phyloP scores from a whole-genome alignment of 2,888 invertebrate species.

The Tipula confusa region DNA sequence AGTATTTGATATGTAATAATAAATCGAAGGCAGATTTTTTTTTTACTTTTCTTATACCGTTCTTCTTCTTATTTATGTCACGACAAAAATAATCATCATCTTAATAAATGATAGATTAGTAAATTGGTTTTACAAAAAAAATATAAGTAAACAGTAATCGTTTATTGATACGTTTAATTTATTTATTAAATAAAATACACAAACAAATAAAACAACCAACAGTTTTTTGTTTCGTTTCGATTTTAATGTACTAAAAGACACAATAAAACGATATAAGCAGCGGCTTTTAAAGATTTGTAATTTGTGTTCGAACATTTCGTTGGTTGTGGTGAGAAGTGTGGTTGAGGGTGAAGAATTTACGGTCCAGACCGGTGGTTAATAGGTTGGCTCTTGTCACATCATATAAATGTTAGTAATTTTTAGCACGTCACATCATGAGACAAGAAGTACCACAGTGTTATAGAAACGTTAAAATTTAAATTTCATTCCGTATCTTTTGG shows the following conservation, averaged over 20 bases:
- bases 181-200: not conserved
- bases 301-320: no score
- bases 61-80: not conserved
- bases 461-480: no score
- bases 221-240: not conserved
- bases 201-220: not conserved
- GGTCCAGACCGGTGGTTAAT: no score
- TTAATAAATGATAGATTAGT: conserved; percentile 20
- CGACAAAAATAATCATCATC: conserved; percentile 25
- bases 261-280: not conserved
- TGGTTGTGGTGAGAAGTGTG: no score
- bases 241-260: not conserved
- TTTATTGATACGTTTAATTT: not conserved
- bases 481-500: no score
- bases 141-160: not conserved
- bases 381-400: no score
- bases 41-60: not conserved
- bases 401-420: no score
- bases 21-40: not conserved
- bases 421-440: no score
- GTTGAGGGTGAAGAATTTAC: no score
- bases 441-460: no score
- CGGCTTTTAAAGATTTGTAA: not conserved
- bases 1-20: not conserved
- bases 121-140: not conserved